Evolutionary conservation across 2,113 vertebrate species (phyloP).

Genomic region (Heterotilapia buettikoferi): DNA sequence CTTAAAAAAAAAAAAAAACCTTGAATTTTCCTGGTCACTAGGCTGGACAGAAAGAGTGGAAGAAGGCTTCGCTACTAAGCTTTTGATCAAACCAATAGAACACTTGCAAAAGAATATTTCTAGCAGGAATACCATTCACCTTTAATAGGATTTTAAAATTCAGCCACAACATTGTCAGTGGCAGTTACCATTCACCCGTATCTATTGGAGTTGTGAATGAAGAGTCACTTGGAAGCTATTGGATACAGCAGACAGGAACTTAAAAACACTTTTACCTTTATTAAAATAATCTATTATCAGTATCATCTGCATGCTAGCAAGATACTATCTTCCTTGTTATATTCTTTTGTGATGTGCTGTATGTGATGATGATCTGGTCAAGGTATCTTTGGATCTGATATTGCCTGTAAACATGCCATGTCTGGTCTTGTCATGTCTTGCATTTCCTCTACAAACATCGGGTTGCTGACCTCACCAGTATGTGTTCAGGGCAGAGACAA

Average conservation of each 20-base stretch:
- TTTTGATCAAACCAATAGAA: conserved; percentile 13
- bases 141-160: conserved; percentile 40
- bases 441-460: conserved; percentile 17
- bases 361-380: background rate
- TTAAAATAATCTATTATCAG: background rate
- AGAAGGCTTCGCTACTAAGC: conserved; percentile 15
- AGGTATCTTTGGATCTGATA: background rate
- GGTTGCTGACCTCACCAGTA: conserved; percentile 48
- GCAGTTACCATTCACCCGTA: background rate
- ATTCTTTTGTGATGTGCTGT: background rate
- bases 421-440: background rate
- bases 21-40: background rate
- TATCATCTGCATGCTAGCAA: background rate
- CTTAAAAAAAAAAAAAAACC: background rate
- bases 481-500: conserved; percentile 30
- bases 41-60: background rate
- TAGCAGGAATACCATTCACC: background rate
- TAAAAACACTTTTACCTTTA: background rate
- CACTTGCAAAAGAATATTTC: background rate
- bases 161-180: conserved; percentile 13
- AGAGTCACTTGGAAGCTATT: background rate
- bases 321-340: background rate
- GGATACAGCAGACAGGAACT: background rate
- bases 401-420: conserved; percentile 15
- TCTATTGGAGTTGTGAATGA: background rate